These are phyloP conservation scores for Sycobia sp. DNA, from an alignment of 1,140 invertebrate species.

Conservation along the genomic window DNA sequence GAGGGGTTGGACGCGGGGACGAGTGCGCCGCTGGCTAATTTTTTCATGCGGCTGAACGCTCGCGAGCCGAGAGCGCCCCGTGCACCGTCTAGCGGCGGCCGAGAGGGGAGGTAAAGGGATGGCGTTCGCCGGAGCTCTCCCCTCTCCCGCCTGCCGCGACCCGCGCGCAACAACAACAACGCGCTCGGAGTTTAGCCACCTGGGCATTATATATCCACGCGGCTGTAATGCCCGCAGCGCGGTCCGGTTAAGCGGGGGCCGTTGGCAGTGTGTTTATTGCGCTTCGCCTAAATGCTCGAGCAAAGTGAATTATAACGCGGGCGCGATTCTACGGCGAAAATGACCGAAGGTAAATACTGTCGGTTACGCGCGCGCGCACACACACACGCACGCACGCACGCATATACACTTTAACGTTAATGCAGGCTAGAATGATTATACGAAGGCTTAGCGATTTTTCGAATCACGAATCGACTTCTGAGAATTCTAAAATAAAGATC, in stretches of 20 bases:
- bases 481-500: no score
- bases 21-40: no score
- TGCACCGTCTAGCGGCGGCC: background rate
- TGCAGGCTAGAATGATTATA: no score
- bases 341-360: no score
- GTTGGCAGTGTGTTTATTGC: slow-evolving; percentile 2
- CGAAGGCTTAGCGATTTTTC: no score
- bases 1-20: background rate
- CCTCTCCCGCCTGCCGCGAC: slow-evolving; percentile 4
- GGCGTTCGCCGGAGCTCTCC: background rate
- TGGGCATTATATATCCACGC: background rate
- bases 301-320: slow-evolving; percentile 20
- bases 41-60: no score
- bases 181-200: slow-evolving; percentile 3
- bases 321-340: no score
- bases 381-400: no score
- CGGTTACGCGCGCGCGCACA: no score
- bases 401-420: no score
- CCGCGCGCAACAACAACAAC: slow-evolving; percentile 6
- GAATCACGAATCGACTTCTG: no score
- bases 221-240: background rate
- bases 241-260: background rate
- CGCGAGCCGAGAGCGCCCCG: no score
- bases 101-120: background rate
- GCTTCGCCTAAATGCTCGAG: slow-evolving; percentile 14